Base-by-base conservation (phyloP, 2,888 invertebrate species). In the Melanargia galathea region DNA sequence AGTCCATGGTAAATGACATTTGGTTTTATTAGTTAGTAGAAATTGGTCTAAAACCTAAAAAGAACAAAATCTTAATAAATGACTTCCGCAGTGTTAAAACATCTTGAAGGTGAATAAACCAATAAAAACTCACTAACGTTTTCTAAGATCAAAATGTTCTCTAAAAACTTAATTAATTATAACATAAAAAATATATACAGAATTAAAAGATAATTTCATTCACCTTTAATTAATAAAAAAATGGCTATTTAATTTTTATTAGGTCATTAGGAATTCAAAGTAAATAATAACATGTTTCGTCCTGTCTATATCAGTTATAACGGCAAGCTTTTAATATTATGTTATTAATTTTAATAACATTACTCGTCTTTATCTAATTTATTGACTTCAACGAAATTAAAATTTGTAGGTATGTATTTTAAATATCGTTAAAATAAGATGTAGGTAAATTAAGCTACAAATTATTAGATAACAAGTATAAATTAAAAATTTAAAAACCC, bases 51-150 rank as follows among this genome's bases (percentile, higher is more conserved):
- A 35, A 35, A 13, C 38, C n/a, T 38, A n/a, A 38, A 38, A 38
- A 38, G 3, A n/a, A 38, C 33, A 13, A 6, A n/a, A 13, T n/a
- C 6, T 43, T 43, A 7, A 6, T 18, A 8, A 43, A 43, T 43
- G 1, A 43, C 43, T 43, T 43, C 16, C 18, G 43, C 10, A 40
- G n/a, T 43, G 2, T 43, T 43, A 18, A 16, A 10, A 18, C 18
- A 43, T 18, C n/a, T 24, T n/a, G n/a, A 38, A 55, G 54, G 60
- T 60, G 45, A 54, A 61, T 61, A 54, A 61, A 61, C 61, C 35
- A 30, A 61, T 55, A 24, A 55, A 46, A 54, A 20, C 24, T 43
- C 24, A 55, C 16, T 24, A 24, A 18, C 6, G 20, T 38, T 54
- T 54, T 38, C 22, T 38, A 35, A 35, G 20, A 38, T 18, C 38